phyloP scores from a whole-genome alignment of 2,888 invertebrate species.

The Zygaena filipendulae region DNA sequence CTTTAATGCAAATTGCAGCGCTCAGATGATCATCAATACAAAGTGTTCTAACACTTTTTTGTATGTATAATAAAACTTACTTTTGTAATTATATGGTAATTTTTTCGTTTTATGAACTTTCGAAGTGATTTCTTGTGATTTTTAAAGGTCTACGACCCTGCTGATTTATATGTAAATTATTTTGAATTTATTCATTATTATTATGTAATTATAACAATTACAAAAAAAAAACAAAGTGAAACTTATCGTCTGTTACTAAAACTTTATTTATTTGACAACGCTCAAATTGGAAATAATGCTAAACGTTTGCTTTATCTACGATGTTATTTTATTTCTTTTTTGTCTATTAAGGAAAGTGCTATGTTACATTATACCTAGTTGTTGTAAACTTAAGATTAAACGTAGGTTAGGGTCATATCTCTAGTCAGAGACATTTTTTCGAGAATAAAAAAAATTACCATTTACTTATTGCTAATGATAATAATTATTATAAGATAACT shows the following conservation, averaged over 20 bases:
- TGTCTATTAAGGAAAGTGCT: constrained; percentile 38
- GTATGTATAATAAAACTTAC: no score
- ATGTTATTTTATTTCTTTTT: constrained; percentile 36
- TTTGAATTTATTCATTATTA: no score
- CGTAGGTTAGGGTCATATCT: constrained; percentile 57
- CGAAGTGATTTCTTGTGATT: no score
- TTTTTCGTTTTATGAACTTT: no score
- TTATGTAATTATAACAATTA: no score
- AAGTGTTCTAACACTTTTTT: no score
- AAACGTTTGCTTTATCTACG: constrained; percentile 29
- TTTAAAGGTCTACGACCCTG: no score
- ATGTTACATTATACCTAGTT: constrained; percentile 49
- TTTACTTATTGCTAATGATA: constrained; percentile 62
- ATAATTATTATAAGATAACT: constrained; percentile 29
- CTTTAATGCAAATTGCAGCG: no score
- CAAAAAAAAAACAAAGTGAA: no score
- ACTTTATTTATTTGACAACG: constrained; percentile 59
- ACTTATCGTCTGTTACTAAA: constrained; percentile 30
- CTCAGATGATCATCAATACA: no score
- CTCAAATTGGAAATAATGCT: constrained; percentile 53
- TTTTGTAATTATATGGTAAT: no score
- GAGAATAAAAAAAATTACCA: constrained; percentile 57
- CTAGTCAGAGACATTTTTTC: constrained; percentile 63
- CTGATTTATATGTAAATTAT: no score
- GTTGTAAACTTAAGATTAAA: constrained; percentile 42